phyloP scores from a whole-genome alignment of 2,888 invertebrate species.

The Sceliomorpha sp. region DNA sequence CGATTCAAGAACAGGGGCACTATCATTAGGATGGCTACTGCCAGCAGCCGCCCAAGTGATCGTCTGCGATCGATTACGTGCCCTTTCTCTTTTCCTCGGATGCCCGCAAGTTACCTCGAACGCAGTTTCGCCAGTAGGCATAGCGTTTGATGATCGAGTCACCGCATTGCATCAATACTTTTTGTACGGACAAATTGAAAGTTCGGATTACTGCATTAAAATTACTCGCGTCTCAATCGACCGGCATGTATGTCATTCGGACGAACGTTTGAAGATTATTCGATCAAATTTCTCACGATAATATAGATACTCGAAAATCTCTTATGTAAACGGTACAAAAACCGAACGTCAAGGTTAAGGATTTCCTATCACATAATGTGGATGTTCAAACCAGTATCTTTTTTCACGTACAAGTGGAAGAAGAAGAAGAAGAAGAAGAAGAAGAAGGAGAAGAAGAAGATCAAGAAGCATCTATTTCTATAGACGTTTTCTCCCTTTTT shows the following conservation, averaged over 20 bases:
- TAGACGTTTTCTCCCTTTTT: constrained; percentile 51
- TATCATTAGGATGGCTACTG: constrained; percentile 66
- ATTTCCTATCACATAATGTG: constrained; percentile 62
- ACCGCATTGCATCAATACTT: constrained; percentile 40
- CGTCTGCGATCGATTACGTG: constrained; percentile 63
- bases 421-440: too few species aligned
- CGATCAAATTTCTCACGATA: too few species aligned
- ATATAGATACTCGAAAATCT: too few species aligned
- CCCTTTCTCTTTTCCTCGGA: constrained; percentile 23
- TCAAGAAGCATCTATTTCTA: constrained; percentile 59
- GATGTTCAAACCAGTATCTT: constrained; percentile 23
- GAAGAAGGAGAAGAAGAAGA: constrained; percentile 56
- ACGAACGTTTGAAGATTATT: too few species aligned
- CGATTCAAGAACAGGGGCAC: constrained; percentile 52
- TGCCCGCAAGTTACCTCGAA: constrained; percentile 26
- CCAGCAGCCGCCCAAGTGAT: constrained; percentile 60
- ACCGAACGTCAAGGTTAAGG: constrained; percentile 63
- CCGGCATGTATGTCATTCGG: constrained; percentile 60
- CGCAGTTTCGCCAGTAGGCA: constrained; percentile 11
- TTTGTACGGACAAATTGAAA: constrained; percentile 56
- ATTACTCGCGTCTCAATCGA: constrained; percentile 61
- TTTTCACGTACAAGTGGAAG: constrained; percentile 14
- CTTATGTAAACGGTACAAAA: neutral
- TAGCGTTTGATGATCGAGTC: constrained; percentile 52
- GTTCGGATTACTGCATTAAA: constrained; percentile 55